phyloP scores from a whole-genome alignment of 53 echinoderm and acorn worm genomes.

The Apostichopus leukothele region DNA sequence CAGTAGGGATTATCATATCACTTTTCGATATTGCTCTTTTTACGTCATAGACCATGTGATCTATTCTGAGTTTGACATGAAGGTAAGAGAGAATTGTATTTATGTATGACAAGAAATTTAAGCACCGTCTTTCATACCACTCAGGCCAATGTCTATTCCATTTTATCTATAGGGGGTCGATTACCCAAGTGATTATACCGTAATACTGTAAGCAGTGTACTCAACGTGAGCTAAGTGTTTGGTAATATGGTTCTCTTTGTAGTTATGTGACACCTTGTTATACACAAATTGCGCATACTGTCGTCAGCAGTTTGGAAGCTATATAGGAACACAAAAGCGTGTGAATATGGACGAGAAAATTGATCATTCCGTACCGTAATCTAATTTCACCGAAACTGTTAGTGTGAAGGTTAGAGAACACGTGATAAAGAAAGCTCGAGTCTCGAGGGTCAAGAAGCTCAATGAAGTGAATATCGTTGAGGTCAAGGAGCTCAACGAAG shows the following conservation, averaged over 20 bases:
- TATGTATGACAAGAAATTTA: not conserved
- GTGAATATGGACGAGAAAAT: too few species aligned
- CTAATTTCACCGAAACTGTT: too few species aligned
- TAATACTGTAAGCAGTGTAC: not conserved
- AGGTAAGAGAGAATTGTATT: not conserved
- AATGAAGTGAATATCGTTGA: too few species aligned
- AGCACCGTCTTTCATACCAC: not conserved
- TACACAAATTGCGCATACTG: not conserved
- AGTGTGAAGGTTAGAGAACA: too few species aligned
- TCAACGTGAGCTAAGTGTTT: not conserved
- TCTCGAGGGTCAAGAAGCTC: too few species aligned
- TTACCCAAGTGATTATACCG: not conserved
- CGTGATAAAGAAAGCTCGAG: too few species aligned
- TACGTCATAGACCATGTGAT: constrained; percentile 1
- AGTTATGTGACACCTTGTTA: not conserved
- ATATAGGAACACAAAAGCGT: too few species aligned
- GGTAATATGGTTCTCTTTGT: not conserved
- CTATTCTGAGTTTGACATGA: not conserved
- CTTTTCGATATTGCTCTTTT: not conserved
- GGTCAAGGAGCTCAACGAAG: too few species aligned
- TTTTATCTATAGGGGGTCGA: constrained; percentile 6
- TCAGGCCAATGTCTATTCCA: not conserved
- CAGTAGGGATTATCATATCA: not conserved
- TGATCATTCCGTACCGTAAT: too few species aligned
- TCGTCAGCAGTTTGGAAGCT: too few species aligned